Conservation (phyloP, 2,888 invertebrate genomes). For the Drosophila mayaguana region DNA sequence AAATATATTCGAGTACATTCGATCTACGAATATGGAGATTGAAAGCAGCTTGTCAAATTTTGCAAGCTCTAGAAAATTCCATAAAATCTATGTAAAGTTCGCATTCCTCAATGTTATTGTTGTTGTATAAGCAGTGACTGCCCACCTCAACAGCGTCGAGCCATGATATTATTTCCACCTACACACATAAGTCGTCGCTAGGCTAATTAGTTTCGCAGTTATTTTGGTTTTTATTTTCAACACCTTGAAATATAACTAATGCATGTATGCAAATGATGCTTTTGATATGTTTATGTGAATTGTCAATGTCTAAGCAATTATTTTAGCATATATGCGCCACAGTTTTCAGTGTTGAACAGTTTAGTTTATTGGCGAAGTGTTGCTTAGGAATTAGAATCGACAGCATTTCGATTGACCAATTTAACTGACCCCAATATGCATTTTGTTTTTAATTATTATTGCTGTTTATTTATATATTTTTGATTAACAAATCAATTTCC, state of each 20-base stretch:
- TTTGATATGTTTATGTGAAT: conserved; percentile 11
- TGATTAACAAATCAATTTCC: conserved; percentile 45
- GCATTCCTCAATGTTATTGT: not conserved
- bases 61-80: not conserved
- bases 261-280: conserved; percentile 38
- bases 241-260: conserved; percentile 16
- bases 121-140: not conserved
- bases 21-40: not conserved
- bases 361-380: not conserved
- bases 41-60: not conserved
- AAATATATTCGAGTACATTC: not conserved
- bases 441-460: conserved; percentile 1
- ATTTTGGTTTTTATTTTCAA: not conserved
- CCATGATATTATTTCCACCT: conserved; percentile 15
- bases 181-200: not conserved
- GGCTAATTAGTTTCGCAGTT: conserved; percentile 35
- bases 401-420: not conserved
- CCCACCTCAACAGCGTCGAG: not conserved
- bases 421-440: conserved; percentile 21
- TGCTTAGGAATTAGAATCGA: not conserved
- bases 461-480: conserved; percentile 10
- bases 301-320: conserved; percentile 35
- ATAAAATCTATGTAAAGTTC: conserved; percentile 1
- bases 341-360: not conserved
- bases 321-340: not conserved